These are phyloP conservation scores for Acanthopagrus latus DNA, from an alignment of 2,797 vertebrate species.

Conservation along the genomic window DNA sequence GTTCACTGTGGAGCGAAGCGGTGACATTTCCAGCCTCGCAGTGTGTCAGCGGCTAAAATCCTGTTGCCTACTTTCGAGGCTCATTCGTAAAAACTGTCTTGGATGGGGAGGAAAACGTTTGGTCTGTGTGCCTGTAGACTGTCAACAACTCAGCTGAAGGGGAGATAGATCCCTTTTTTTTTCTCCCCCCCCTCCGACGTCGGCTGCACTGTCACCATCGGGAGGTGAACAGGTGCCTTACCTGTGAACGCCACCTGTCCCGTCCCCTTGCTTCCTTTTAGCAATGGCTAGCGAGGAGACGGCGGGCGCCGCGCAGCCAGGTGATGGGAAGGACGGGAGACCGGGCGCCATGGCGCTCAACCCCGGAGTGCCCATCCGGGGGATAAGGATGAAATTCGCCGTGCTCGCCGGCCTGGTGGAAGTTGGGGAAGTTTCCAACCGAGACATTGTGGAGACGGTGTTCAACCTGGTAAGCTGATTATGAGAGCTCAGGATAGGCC, in stretches of 20 bases:
- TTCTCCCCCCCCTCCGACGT: constrained; percentile 36
- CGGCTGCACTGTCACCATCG: constrained; percentile 47
- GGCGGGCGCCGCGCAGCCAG: constrained; percentile 70
- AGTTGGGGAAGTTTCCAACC: constrained; percentile 95
- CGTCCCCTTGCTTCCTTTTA: constrained; percentile 51
- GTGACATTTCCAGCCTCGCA: constrained; percentile 62
- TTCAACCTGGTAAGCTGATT: constrained; percentile 97
- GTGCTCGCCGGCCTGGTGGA: constrained; percentile 94
- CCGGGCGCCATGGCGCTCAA: constrained; percentile 81
- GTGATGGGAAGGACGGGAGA: constrained; percentile 76
- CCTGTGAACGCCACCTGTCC: constrained; percentile 80
- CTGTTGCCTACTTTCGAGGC: constrained; percentile 38
- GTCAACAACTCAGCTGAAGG: constrained; percentile 61
- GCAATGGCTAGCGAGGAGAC: constrained; percentile 91
- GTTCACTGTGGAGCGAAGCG: constrained; percentile 51
- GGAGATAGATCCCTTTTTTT: constrained; percentile 48
- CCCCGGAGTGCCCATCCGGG: constrained; percentile 92
- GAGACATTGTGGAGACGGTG: constrained; percentile 95
- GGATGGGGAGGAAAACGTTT: constrained; percentile 72
- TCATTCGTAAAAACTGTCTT: constrained; percentile 32
- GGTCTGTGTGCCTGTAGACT: constrained; percentile 49
- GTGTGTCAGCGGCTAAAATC: constrained; percentile 32
- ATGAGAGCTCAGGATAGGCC: constrained; percentile 75
- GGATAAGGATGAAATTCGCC: constrained; percentile 97
- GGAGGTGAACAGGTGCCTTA: constrained; percentile 86